These are phyloP conservation scores for Ophthalmotilapia sp. DNA, from an alignment of 2,113 vertebrate species.

Conservation along the genomic window DNA sequence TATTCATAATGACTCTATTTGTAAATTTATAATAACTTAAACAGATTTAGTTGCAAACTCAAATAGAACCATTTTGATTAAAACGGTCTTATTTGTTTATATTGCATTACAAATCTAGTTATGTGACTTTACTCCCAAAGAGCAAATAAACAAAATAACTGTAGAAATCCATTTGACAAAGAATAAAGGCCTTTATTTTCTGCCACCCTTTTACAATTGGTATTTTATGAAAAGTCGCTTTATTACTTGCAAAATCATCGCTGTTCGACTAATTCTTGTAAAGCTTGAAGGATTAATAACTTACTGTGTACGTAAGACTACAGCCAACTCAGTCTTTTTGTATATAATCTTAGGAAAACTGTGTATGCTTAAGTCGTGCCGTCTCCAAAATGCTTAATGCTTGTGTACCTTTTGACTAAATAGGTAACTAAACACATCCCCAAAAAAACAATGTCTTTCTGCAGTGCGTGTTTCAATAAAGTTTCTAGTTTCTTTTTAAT, in stretches of 20 bases:
- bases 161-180: slow-evolving; percentile 4
- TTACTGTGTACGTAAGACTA: slow-evolving; percentile 69
- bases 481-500: slow-evolving; percentile 92
- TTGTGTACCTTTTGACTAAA: slow-evolving; percentile 93
- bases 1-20: slow-evolving; percentile 19
- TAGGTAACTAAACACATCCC: slow-evolving; percentile 91
- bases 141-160: background rate
- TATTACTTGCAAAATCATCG: slow-evolving; percentile 28
- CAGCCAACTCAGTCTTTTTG: slow-evolving; percentile 78
- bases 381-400: slow-evolving; percentile 83
- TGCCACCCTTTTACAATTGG: slow-evolving; percentile 26
- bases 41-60: slow-evolving; percentile 1
- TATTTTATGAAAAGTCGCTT: background rate
- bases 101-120: slow-evolving; percentile 19
- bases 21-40: slow-evolving; percentile 33
- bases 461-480: slow-evolving; percentile 93
- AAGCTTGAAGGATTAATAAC: slow-evolving; percentile 21
- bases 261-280: slow-evolving; percentile 20
- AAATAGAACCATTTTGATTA: slow-evolving; percentile 18
- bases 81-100: slow-evolving; percentile 9
- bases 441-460: slow-evolving; percentile 80
- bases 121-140: slow-evolving; percentile 12
- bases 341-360: slow-evolving; percentile 78
- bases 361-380: slow-evolving; percentile 77
- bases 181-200: slow-evolving; percentile 26